Percentiles rank a stretch among this genome's conserved stretches.
These are phyloP conservation scores for Porphyrio hochstetteri DNA, from an alignment of 2,113 vertebrate species.

Conservation along the genomic window DNA sequence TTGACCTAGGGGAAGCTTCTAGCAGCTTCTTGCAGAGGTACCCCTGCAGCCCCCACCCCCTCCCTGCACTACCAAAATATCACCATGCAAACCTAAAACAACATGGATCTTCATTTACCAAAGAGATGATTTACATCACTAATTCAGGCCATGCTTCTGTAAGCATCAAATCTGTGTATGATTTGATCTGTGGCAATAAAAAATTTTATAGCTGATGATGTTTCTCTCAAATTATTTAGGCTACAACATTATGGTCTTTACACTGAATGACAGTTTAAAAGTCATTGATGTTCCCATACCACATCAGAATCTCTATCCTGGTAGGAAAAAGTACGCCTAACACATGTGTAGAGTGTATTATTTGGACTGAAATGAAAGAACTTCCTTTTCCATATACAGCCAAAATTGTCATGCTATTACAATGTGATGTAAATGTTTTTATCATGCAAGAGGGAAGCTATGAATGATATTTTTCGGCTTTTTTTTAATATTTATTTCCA, in stretches of 20 bases:
- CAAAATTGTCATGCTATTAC: not conserved
- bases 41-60: no score
- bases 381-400: not conserved
- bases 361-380: not conserved
- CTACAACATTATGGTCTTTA: not conserved
- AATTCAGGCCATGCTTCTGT: not conserved
- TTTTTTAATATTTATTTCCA: not conserved
- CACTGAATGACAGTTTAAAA: not conserved
- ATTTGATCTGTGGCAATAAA: not conserved
- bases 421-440: not conserved
- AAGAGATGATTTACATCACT: not conserved
- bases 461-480: not conserved
- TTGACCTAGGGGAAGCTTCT: no score
- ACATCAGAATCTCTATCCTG: not conserved
- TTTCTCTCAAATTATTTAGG: not conserved
- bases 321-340: not conserved
- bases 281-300: not conserved
- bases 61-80: no score
- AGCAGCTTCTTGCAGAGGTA: no score
- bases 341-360: not conserved
- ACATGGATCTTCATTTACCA: not conserved
- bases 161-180: not conserved
- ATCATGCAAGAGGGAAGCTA: not conserved
- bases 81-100: no score
- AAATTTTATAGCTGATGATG: not conserved